Evolutionary conservation across 1,140 invertebrate species (phyloP), one percentile per base, ranked within the genome.

Genomic region (Platyscapa corneri): DNA sequence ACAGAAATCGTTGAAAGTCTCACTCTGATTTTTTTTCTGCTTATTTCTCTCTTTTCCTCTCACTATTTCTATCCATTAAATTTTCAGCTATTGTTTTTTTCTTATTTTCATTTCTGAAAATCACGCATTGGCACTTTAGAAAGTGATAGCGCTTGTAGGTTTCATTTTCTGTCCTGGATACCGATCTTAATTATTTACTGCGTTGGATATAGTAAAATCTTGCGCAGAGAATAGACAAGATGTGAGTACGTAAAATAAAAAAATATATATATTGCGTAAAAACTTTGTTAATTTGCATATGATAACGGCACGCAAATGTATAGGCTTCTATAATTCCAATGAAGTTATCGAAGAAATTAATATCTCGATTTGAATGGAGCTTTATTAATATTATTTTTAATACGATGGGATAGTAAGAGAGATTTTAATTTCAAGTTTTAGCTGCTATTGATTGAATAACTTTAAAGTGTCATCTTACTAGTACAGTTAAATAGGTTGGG

Each of bases 151-250:
- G 42, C 46, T 56, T 74, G 34, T n/a, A 32, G 67, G 74, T 82
- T 82, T 82, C 49, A 75, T 74, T 82, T 82, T 82, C 46, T 74
- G 70, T 27, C 81, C 42, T 42, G 79, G 64, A 70, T 72, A 39
- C 65, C 79, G 46, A 53, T 82, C 32, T 82, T 74, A 74, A 82
- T 74, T 82, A 82, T 82, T 74, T 74, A 49, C 67, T 23, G 64
- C 27, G 23, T 5, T 3, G 34, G 6, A 30, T 10, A 10, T 34
- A 3, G 42, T 72, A 70, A 72, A 82, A 72, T 42, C n/a, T 56
- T 20, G 67, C 30, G 7, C 70, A n/a, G 81, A 74, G 81, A 75
- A 82, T 74, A 49, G 67, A 82, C 3, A 39, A 32, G 8, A 14
- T 0, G 37, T 20, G 70, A 34, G 30, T 34, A 67, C 20, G 32